Conservation (phyloP, 1,140 invertebrate species). For the Cherax quadricarinatus region DNA sequence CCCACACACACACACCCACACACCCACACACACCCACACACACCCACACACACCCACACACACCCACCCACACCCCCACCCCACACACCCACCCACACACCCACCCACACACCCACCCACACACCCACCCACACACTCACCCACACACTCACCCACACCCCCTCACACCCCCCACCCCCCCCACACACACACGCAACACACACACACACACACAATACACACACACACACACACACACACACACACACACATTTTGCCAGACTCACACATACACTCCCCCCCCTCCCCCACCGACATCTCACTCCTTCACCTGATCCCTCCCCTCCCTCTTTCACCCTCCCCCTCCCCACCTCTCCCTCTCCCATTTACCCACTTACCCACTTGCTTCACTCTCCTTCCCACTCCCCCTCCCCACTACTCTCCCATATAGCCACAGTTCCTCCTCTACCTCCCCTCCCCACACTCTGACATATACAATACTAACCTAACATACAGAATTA, state of each 20-base stretch:
- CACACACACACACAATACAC: slow-evolving; percentile 1
- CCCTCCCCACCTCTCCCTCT: too few relatives aligned
- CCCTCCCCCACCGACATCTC: too few relatives aligned
- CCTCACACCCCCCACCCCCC: too few relatives aligned
- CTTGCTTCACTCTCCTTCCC: too few relatives aligned
- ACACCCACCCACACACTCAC: neutral
- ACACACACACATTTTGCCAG: slow-evolving; percentile 8
- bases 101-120: neutral
- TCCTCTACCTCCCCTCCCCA: too few relatives aligned
- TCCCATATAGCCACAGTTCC: too few relatives aligned
- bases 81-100: neutral
- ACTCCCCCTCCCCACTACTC: too few relatives aligned
- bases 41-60: neutral
- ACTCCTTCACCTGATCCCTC: too few relatives aligned
- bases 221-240: neutral
- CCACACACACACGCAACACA: neutral
- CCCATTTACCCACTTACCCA: too few relatives aligned
- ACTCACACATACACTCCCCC: neutral
- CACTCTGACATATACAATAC: too few relatives aligned
- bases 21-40: neutral
- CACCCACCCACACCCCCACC: neutral
- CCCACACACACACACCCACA: neutral
- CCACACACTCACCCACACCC: neutral
- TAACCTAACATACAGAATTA: too few relatives aligned
- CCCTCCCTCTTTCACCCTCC: too few relatives aligned